phyloP scores from a whole-genome alignment of 1,140 invertebrate species.

The Meloidogyne chitwoodi region DNA sequence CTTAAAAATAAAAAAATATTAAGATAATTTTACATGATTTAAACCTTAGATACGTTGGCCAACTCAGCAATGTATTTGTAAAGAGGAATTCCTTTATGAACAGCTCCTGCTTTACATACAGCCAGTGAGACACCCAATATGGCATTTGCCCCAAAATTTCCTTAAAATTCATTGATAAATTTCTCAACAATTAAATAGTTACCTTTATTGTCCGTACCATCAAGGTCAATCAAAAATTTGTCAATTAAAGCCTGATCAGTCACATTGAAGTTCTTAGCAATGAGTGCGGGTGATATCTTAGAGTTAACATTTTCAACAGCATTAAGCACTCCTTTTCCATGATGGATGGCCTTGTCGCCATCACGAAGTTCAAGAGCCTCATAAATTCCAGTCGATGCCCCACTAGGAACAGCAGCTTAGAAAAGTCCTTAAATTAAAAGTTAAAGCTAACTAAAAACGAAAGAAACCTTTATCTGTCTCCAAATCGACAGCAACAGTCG shows the following conservation, averaged over 20 bases:
- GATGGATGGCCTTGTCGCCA: constrained; percentile 79
- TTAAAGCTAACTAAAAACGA: not conserved
- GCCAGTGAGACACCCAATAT: constrained; percentile 76
- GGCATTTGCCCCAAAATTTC: constrained; percentile 21
- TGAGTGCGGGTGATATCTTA: constrained; percentile 49
- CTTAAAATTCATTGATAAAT: not conserved
- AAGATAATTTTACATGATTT: too few relatives aligned
- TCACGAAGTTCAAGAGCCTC: constrained; percentile 95
- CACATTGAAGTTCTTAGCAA: constrained; percentile 71
- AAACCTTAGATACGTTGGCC: too few relatives aligned
- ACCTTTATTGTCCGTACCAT: constrained; percentile 91
- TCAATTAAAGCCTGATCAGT: constrained; percentile 88
- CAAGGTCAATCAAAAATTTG: constrained; percentile 82
- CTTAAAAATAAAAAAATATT: too few relatives aligned
- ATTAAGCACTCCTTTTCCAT: constrained; percentile 83
- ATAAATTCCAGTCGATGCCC: constrained; percentile 92
- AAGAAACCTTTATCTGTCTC: constrained; percentile 69
- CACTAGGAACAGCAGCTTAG: constrained; percentile 91
- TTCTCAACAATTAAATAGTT: not conserved
- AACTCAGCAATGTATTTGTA: constrained; percentile 68
- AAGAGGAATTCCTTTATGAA: constrained; percentile 70
- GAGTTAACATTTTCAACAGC: constrained; percentile 69
- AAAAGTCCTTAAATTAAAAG: constrained; percentile 69
- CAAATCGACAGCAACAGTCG: constrained; percentile 92
- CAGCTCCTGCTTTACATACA: constrained; percentile 90